Evolutionary conservation across 1,140 invertebrate genomes (phyloP).

Genomic region (Eufriesea mexicana): DNA sequence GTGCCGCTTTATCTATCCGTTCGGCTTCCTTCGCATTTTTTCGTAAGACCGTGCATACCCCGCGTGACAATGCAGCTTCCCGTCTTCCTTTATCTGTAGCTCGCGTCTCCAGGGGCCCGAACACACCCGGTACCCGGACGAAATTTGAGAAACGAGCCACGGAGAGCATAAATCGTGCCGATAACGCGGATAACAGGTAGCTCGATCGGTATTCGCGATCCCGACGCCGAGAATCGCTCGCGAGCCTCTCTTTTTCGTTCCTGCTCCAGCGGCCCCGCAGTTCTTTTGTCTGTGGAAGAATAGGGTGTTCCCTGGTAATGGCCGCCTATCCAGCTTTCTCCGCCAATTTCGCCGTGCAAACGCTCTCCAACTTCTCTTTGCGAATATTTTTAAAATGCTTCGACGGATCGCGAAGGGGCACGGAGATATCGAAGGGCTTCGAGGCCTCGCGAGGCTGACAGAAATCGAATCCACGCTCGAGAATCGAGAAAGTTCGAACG

Average conservation of each 20-base stretch:
- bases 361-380: neutral
- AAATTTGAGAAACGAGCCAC: constrained; percentile 75
- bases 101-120: constrained; percentile 48
- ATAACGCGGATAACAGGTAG: constrained; percentile 56
- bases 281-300: constrained; percentile 22
- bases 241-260: constrained; percentile 13
- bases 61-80: constrained; percentile 79
- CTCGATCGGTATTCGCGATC: constrained; percentile 52
- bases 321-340: neutral
- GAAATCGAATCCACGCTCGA: too few relatives aligned
- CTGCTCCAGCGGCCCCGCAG: constrained; percentile 5
- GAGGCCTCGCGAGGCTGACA: neutral
- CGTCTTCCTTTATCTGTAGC: constrained; percentile 59
- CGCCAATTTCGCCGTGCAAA: neutral
- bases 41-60: constrained; percentile 62
- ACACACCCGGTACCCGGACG: constrained; percentile 41
- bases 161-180: constrained; percentile 59
- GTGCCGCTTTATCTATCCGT: constrained; percentile 31
- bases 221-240: neutral
- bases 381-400: constrained; percentile 1
- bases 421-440: neutral
- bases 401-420: neutral
- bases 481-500: neutral
- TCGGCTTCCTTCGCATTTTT: constrained; percentile 59
- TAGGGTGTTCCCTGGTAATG: neutral